Conservation (phyloP, 1,140 invertebrate genomes). For the Achroia grisella region DNA sequence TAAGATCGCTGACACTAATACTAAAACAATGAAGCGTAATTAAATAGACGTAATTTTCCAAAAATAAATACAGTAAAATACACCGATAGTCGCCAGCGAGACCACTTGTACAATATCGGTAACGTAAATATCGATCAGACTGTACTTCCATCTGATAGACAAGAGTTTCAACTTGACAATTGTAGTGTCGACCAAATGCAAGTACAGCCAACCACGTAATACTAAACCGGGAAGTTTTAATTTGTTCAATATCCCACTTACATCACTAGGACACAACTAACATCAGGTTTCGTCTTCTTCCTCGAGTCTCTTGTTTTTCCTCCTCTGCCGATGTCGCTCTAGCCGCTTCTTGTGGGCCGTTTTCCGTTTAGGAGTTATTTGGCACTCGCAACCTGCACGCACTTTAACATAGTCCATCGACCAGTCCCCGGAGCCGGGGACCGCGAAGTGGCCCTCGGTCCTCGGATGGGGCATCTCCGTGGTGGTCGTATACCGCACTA, state of each 20-base stretch:
- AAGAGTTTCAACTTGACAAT: neutral
- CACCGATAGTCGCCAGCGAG: constrained; percentile 27
- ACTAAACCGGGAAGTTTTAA: constrained; percentile 47
- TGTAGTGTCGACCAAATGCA: no score
- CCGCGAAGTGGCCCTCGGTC: constrained; percentile 70
- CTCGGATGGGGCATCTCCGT: constrained; percentile 69
- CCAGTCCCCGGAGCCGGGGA: constrained; percentile 75
- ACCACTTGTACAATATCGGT: constrained; percentile 31
- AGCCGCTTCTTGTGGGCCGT: constrained; percentile 34
- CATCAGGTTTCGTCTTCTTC: constrained; percentile 60
- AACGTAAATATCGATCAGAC: constrained; percentile 27
- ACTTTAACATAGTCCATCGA: constrained; percentile 88
- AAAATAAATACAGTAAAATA: constrained; percentile 59
- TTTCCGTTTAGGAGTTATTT: constrained; percentile 71
- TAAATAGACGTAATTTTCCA: constrained; percentile 38
- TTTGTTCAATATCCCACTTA: constrained; percentile 35
- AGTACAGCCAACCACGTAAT: constrained; percentile 22
- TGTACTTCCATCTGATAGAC: constrained; percentile 19
- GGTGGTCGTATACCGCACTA: constrained; percentile 76
- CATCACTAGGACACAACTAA: constrained; percentile 20
- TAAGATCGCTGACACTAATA: constrained; percentile 24
- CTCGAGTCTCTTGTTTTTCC: constrained; percentile 40
- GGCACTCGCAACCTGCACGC: constrained; percentile 88
- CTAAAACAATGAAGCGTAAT: constrained; percentile 52
- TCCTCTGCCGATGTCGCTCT: constrained; percentile 45